These are phyloP conservation scores for Sebastes aleutianus DNA, from an alignment of 2,797 vertebrate genomes.

Conservation along the genomic window DNA sequence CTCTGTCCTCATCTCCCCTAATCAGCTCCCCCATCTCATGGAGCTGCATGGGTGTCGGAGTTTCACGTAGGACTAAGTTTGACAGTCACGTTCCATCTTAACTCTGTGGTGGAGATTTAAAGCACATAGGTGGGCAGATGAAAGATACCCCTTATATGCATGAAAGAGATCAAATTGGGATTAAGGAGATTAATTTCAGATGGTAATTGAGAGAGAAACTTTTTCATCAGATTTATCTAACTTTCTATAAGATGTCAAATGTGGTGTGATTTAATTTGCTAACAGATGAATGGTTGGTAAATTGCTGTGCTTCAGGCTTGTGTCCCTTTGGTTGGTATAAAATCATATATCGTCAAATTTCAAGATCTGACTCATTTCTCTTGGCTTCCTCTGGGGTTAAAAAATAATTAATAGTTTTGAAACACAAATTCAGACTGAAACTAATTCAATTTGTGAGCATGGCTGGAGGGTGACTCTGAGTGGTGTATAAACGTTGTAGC, in stretches of 20 bases:
- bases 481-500: conserved; percentile 49
- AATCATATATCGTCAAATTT: conserved; percentile 73
- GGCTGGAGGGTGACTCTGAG: conserved; percentile 71
- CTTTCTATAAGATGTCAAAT: conserved; percentile 79
- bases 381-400: conserved; percentile 74
- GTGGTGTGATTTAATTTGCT: conserved; percentile 79
- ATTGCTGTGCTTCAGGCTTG: conserved; percentile 76
- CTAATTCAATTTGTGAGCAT: conserved; percentile 78
- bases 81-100: conserved; percentile 59
- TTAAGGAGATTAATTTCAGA: conserved; percentile 83
- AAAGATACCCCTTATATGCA: conserved; percentile 76
- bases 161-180: conserved; percentile 83
- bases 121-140: conserved; percentile 76
- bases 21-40: conserved; percentile 55
- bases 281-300: conserved; percentile 77
- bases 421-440: conserved; percentile 80
- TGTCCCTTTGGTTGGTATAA: conserved; percentile 71
- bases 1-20: conserved; percentile 41
- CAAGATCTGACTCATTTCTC: conserved; percentile 75
- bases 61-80: conserved; percentile 56
- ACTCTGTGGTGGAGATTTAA: conserved; percentile 69
- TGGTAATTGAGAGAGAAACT: conserved; percentile 80
- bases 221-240: conserved; percentile 82
- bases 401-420: conserved; percentile 82
- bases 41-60: conserved; percentile 33